Base-by-base conservation (phyloP, 30 jellyfish, hydroid and myxozoan genomes). In the Sanderia malayensis region DNA sequence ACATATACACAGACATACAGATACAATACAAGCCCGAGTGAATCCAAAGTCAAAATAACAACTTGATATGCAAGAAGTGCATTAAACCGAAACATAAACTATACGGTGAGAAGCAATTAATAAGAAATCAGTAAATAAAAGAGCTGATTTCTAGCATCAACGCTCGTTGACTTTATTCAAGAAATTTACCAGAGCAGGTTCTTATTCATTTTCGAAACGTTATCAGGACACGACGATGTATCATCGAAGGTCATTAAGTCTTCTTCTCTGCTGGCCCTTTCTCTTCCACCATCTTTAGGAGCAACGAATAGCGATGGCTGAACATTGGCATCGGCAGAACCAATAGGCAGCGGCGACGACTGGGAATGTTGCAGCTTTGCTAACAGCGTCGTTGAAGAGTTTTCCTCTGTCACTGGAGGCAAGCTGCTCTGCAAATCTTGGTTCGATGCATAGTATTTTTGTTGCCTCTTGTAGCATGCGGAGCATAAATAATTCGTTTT, bases 401-500 rank as follows among this genome's bases (percentile, higher is more conserved):
- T 55, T n/a, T 68, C 84, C 18, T 68, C 84, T 45, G 44, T 46
- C 80, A 67, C 22, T 1, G 82, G 57, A 17, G 90, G 90, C 82
- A 66, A 31, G 45, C 73, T 69, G 31, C 44, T 80, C 29, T 58
- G 84, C 29, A 58, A 68, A 72, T 44, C 23, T 20, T 60, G 13
- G 3, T 2, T 31, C 37, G 93, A 34, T n/a, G n/a, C n/a, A n/a
- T n/a, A n/a, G 30, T 47, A 23, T 21, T 80, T 67, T 26, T 17
- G 49, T 44, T 80, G 93, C 20, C 29, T 37, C 17, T 70, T 70
- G 70, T 71, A 87, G 70, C 96, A 87, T 26, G 65, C 72, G 18
- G 96, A 87, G 41, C 96, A 87, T n/a, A 71, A 81, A 41, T 83
- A 85, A 34, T 58, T 62, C 49, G 83, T 80, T 28, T 64, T 74